Conservation (phyloP, 2,113 vertebrate genomes). For the Strix aluco region DNA sequence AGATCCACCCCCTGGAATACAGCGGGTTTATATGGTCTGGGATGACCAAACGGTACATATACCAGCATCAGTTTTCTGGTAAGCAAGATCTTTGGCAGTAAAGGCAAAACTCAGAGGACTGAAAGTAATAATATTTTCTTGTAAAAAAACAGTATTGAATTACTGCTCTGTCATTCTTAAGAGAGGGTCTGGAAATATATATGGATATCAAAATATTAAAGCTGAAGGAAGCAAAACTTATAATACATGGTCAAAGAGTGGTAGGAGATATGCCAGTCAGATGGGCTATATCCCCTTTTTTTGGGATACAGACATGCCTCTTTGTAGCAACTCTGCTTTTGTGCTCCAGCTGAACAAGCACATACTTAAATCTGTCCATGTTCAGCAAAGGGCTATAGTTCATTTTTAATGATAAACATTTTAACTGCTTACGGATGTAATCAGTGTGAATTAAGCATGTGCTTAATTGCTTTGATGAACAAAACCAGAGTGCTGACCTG, state of each 20-base stretch:
- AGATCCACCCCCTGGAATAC: neutral
- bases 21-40: rapidly evolving
- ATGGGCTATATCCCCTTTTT: neutral
- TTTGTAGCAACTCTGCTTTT: neutral
- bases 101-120: neutral
- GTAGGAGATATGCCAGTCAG: neutral
- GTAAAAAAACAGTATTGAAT: neutral
- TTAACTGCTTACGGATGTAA: neutral
- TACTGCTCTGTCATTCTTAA: neutral
- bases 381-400: neutral
- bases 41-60: rapidly evolving
- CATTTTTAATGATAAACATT: neutral
- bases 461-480: neutral
- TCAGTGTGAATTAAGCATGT: neutral
- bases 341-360: neutral
- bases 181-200: neutral
- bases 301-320: neutral
- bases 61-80: neutral
- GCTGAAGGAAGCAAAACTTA: neutral
- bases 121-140: neutral
- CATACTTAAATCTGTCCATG: neutral
- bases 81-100: neutral
- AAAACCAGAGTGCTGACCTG: neutral
- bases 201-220: neutral
- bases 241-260: neutral